Conservation (phyloP, 1,140 invertebrate species). For the Bombus picipes region DNA sequence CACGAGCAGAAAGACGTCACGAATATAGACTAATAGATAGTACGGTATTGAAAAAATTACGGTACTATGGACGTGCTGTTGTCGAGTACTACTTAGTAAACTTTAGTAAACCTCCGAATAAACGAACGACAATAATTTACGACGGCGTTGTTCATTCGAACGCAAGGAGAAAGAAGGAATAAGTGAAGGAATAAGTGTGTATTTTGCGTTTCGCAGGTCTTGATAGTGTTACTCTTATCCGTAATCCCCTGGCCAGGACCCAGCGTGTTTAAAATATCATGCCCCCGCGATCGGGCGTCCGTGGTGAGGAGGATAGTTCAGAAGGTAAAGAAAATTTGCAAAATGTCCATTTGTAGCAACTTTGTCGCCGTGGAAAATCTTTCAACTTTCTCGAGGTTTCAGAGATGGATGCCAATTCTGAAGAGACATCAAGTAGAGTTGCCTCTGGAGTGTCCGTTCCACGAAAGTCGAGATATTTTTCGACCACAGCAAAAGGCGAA, state of each 20-base stretch:
- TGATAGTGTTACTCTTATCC: conserved; percentile 90
- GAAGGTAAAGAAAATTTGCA: conserved; percentile 83
- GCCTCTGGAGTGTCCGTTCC: conserved; percentile 94
- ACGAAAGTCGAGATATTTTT: conserved; percentile 93
- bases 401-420: conserved; percentile 94
- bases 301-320: conserved; percentile 94
- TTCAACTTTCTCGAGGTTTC: conserved; percentile 37
- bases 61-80: background rate
- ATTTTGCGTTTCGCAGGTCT: conserved; percentile 83
- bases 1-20: background rate
- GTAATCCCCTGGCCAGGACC: conserved; percentile 94
- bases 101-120: too few relatives aligned
- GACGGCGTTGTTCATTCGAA: background rate
- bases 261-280: conserved; percentile 92
- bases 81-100: background rate
- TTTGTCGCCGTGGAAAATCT: background rate
- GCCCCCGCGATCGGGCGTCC: conserved; percentile 93
- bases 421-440: conserved; percentile 91
- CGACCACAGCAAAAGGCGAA: conserved; percentile 92
- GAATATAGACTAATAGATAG: background rate
- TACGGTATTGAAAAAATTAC: background rate
- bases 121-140: background rate
- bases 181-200: conserved; percentile 12
- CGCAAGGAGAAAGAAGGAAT: background rate
- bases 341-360: background rate